Evolutionary conservation across 2,797 vertebrate species (phyloP), one percentile per base, ranked within the genome.

Genomic region (Helarctos malayanus): DNA sequence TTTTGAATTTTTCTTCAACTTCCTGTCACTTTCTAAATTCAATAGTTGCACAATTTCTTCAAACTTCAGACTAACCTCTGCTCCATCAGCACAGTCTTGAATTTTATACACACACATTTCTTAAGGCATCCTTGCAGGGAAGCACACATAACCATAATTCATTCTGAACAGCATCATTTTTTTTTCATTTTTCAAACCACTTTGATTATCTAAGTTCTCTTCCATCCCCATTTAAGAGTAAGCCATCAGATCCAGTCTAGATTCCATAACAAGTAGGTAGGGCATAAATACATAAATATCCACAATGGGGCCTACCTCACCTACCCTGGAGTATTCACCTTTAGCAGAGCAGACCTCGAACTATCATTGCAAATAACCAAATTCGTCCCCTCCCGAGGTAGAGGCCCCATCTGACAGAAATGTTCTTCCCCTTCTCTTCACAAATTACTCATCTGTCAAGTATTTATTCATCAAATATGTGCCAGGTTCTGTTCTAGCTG

Each of bases 231-330:
- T 14, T 76, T 69, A 86, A 89, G 27, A 92, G 25, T 7, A 41
- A 91, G 41, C 19, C 56, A 91, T 75, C 75, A 69, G 41, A 52
- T 61, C 32, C 47, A 79, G 11, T 23, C 32, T 25, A 41, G 16
- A 57, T 27, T 52, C 13, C 29, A 25, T 38, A 56, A 41, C 29
- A 57, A 76, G 78, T 3, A 61, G 1, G 5, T 49, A n/a, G 75
- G 14, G 18, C 90, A 38, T 16, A 63, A 61, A 78, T 16, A 92
- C 45, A 45, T 2, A 32, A 6, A 21, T 6, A 18, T 19, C 29
- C 11, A 45, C 1, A 23, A 52, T 0, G 0, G 41, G 12, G 6
- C 14, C 87, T 12, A 57, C 45, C n/a, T 54, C 79, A 16, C 7
- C 63, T 3, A 13, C 9, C 41, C 4, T 12, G 80, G 41, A 69